phyloP scores from a whole-genome alignment of 2,888 invertebrate genomes.

The Fragum fragum region DNA sequence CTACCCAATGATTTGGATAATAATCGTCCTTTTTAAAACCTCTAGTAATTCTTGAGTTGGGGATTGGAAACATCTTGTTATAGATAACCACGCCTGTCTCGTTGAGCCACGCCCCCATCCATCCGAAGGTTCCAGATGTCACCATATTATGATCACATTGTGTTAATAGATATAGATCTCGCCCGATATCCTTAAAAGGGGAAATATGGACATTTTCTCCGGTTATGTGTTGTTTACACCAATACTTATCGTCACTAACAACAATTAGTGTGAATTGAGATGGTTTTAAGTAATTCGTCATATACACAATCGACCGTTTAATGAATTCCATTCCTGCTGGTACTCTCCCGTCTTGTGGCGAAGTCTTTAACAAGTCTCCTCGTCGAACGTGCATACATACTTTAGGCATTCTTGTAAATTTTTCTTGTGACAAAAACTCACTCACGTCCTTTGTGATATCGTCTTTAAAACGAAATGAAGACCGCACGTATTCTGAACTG shows the following conservation, averaged over 20 bases:
- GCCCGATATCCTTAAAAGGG: background rate
- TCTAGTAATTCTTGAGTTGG: background rate
- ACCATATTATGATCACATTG: slow-evolving; percentile 13
- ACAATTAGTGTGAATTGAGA: background rate
- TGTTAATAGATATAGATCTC: background rate
- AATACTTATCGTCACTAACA: slow-evolving; percentile 9
- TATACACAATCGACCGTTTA: background rate
- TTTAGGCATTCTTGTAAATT: background rate
- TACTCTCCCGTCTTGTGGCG: background rate
- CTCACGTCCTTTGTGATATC: background rate
- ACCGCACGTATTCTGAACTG: background rate
- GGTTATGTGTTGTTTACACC: slow-evolving; percentile 19
- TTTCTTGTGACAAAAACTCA: background rate
- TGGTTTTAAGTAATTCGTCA: background rate
- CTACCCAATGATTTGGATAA: slow-evolving; percentile 15
- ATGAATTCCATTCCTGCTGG: background rate
- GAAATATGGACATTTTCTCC: background rate
- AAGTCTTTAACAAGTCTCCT: background rate
- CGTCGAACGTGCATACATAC: slow-evolving; percentile 21
- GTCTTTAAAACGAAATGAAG: slow-evolving; percentile 6
- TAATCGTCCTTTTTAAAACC: background rate
- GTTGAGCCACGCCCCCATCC: slow-evolving; percentile 28
- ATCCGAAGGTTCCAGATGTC: background rate
- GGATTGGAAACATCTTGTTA: background rate
- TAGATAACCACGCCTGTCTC: slow-evolving; percentile 11